phyloP scores from a whole-genome alignment of 2,888 invertebrate species.

The Dermolepida albohirtum region DNA sequence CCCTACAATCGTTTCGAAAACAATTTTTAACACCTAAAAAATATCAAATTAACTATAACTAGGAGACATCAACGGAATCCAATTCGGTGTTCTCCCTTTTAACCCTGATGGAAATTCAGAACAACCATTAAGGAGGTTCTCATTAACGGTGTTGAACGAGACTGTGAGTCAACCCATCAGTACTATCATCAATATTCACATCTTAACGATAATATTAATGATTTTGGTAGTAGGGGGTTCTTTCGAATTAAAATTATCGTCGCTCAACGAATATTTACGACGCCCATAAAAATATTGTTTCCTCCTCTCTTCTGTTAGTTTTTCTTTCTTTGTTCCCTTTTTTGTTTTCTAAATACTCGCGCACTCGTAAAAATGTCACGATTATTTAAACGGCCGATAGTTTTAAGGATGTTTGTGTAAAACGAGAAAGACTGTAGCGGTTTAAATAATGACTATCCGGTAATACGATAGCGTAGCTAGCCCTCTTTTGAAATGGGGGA shows the following conservation, averaged over 20 bases:
- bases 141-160: conserved; percentile 42
- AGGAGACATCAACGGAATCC: conserved; percentile 23
- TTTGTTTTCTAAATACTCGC: conserved; percentile 15
- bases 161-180: conserved; percentile 39
- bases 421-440: conserved; percentile 51
- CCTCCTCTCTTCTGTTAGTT: conserved; percentile 47
- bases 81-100: conserved; percentile 32
- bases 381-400: conserved; percentile 58
- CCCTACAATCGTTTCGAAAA: background rate
- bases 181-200: conserved; percentile 40
- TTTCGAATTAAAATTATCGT: conserved; percentile 36
- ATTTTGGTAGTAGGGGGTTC: conserved; percentile 20
- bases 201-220: conserved; percentile 40
- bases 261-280: conserved; percentile 50
- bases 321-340: conserved; percentile 3
- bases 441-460: conserved; percentile 48
- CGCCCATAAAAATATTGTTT: conserved; percentile 56
- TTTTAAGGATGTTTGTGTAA: conserved; percentile 60
- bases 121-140: conserved; percentile 40
- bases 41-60: conserved; percentile 41
- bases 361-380: conserved; percentile 56
- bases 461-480: conserved; percentile 46
- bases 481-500: conserved; percentile 31
- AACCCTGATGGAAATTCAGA: conserved; percentile 39
- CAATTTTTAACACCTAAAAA: conserved; percentile 37